Percentiles rank a stretch among this genome's conserved stretches.
These are phyloP conservation scores for Tribolium freemani DNA, from an alignment of 2,888 invertebrate genomes.

Conservation along the genomic window DNA sequence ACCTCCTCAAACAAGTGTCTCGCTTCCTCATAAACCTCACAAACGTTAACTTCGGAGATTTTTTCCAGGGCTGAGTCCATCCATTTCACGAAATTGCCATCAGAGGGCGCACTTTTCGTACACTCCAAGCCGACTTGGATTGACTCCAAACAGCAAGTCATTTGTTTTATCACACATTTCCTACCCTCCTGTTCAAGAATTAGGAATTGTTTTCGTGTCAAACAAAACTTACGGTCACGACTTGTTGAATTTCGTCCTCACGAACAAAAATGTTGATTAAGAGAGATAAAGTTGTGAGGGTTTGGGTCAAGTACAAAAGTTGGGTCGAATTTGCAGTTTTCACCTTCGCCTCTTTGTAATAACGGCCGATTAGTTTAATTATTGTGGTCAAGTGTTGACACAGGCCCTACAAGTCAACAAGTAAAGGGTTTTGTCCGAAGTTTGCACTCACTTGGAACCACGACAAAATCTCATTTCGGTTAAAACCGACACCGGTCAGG, in stretches of 20 bases:
- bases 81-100: conserved; percentile 60
- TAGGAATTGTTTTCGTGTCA: background rate
- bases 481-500: background rate
- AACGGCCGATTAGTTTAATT: conserved; percentile 41
- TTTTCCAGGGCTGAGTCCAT: conserved; percentile 63
- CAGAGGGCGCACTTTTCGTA: conserved; percentile 41
- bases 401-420: conserved; percentile 45
- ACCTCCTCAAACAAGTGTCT: conserved; percentile 61
- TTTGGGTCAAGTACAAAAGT: conserved; percentile 49
- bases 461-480: conserved; percentile 37
- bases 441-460: conserved; percentile 46
- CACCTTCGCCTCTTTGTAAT: conserved; percentile 35
- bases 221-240: conserved; percentile 46
- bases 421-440: background rate
- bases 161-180: conserved; percentile 54
- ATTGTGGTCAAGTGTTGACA: conserved; percentile 45
- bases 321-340: conserved; percentile 29
- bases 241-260: conserved; percentile 47
- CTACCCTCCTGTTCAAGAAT: conserved; percentile 54
- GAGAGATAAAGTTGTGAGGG: conserved; percentile 49
- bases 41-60: conserved; percentile 57
- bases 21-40: conserved; percentile 48
- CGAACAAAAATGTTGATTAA: conserved; percentile 49
- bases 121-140: conserved; percentile 46
- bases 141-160: conserved; percentile 54